Percentiles rank a stretch among this genome's conserved stretches.
Evolutionary conservation across 2,797 vertebrate genomes (phyloP).

Genomic region (Peromyscus aztecus): DNA sequence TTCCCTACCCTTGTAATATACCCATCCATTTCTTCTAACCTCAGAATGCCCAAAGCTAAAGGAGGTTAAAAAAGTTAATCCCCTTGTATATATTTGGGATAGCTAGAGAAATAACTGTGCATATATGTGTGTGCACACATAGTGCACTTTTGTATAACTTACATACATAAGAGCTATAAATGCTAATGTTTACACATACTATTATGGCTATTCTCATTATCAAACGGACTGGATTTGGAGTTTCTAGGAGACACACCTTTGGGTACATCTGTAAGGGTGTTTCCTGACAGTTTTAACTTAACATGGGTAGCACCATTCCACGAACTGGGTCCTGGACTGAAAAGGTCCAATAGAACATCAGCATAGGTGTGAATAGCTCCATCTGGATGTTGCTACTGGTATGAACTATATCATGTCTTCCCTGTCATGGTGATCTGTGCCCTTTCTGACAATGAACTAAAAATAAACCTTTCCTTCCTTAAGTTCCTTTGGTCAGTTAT

Average conservation of each 20-base stretch:
- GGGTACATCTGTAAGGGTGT: not conserved
- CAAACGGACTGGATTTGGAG: not conserved
- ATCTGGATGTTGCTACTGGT: not conserved
- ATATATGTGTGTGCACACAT: not conserved
- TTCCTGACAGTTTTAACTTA: not conserved
- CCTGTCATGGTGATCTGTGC: not conserved
- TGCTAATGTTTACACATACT: not conserved
- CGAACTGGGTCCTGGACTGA: not conserved
- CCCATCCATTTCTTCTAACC: not conserved
- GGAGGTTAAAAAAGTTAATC: not conserved
- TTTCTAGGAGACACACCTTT: not conserved
- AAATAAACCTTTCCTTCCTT: not conserved
- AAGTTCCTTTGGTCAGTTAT: not conserved
- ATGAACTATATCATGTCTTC: not conserved
- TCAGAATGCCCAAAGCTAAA: not conserved
- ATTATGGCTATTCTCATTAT: not conserved
- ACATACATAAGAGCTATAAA: not conserved
- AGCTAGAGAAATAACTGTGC: not conserved
- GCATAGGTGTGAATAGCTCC: not conserved
- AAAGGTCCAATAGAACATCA: not conserved
- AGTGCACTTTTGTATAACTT: not conserved
- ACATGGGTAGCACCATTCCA: not conserved
- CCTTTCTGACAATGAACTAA: not conserved
- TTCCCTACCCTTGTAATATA: not conserved
- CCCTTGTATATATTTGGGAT: not conserved